Evolutionary conservation across 2,113 vertebrate genomes (phyloP).

Genomic region (Charadrius vociferus): DNA sequence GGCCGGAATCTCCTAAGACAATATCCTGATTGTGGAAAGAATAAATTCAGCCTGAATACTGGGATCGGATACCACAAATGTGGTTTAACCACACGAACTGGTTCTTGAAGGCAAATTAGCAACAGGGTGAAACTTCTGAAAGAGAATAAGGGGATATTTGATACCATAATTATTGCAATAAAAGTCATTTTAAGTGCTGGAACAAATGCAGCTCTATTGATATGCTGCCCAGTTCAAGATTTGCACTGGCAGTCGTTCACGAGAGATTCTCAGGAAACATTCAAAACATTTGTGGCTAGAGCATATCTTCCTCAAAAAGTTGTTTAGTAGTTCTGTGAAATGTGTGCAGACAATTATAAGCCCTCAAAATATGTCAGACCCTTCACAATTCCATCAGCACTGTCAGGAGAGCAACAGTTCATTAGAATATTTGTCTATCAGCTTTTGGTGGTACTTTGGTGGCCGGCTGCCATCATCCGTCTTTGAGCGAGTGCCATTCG

Average conservation of each 20-base stretch:
- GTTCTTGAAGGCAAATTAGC: background rate
- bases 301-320: background rate
- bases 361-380: constrained; percentile 41
- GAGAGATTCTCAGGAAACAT: constrained; percentile 39
- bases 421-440: constrained; percentile 59
- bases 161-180: background rate
- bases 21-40: background rate
- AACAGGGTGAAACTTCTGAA: background rate
- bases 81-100: background rate
- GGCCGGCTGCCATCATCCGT: constrained; percentile 37
- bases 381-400: constrained; percentile 47
- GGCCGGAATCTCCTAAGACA: background rate
- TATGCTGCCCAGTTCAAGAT: background rate
- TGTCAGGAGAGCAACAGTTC: constrained; percentile 49
- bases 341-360: constrained; percentile 55
- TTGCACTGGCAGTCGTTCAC: constrained; percentile 16
- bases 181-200: background rate
- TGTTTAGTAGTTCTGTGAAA: constrained; percentile 31
- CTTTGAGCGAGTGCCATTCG: background rate
- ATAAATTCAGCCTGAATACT: background rate
- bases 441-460: constrained; percentile 22
- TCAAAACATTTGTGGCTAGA: constrained; percentile 67
- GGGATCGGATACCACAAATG: background rate
- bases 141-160: background rate
- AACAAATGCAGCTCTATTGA: background rate